A percentile compares a stretch with the other conserved stretches of the same genome.
These are phyloP conservation scores for Microctenopoma steveboyesi DNA, from an alignment of 2,797 vertebrate genomes.

Conservation along the genomic window DNA sequence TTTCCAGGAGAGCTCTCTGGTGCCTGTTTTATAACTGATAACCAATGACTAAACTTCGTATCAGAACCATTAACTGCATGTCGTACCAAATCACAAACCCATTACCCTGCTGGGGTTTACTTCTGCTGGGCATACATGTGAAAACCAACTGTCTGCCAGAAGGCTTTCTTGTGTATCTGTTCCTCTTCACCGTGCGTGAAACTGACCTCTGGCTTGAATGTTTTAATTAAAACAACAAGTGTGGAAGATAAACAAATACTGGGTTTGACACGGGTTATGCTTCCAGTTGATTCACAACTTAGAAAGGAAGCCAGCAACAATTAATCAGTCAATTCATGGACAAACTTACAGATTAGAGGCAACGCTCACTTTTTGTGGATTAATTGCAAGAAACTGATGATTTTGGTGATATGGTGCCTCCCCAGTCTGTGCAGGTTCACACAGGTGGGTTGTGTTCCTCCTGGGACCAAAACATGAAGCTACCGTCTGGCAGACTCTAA, in stretches of 20 bases:
- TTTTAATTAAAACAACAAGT: conserved; percentile 12
- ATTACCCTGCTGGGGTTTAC: background rate
- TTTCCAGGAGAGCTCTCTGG: conserved; percentile 6
- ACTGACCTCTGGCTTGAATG: conserved; percentile 7
- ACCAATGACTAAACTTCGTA: conserved; percentile 13
- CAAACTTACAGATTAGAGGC: background rate
- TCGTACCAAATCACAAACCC: conserved; percentile 3
- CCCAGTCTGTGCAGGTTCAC: conserved; percentile 27
- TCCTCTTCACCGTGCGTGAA: background rate
- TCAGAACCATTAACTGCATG: background rate
- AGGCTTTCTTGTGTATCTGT: background rate
- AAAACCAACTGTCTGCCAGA: background rate
- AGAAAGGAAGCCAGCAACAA: too few relatives aligned
- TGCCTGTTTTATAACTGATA: conserved; percentile 36
- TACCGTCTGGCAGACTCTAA: conserved; percentile 10
- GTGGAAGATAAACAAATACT: conserved; percentile 2
- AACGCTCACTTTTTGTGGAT: background rate
- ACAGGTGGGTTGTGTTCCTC: conserved; percentile 19
- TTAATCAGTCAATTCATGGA: background rate
- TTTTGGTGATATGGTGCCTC: background rate
- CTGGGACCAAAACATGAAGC: conserved; percentile 34
- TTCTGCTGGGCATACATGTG: background rate
- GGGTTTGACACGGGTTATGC: conserved; percentile 10
- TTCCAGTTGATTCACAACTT: conserved; percentile 31
- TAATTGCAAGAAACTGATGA: background rate